These are phyloP conservation scores for Trisateles emortualis DNA, from an alignment of 2,888 invertebrate species.

Conservation along the genomic window DNA sequence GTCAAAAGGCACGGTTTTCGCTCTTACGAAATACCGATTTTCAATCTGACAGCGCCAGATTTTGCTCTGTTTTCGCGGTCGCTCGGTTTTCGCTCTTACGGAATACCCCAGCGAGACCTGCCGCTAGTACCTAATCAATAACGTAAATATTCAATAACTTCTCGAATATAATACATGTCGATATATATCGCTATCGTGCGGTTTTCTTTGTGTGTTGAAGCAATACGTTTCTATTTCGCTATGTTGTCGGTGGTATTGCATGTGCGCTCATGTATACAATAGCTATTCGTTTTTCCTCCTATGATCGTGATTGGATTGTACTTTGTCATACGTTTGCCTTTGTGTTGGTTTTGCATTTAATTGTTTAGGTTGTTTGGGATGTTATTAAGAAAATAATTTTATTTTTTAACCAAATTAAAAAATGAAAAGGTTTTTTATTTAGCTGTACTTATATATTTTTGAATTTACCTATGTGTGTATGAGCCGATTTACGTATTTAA, in stretches of 20 bases:
- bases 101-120: too few relatives aligned
- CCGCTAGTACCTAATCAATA: too few relatives aligned
- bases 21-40: too few relatives aligned
- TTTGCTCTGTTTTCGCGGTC: too few relatives aligned
- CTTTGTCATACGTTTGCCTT: neutral
- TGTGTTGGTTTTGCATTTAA: neutral
- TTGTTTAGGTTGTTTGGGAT: neutral
- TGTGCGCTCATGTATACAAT: slow-evolving; percentile 8
- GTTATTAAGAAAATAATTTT: neutral
- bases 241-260: slow-evolving; percentile 11
- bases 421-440: neutral
- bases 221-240: slow-evolving; percentile 6
- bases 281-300: neutral
- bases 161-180: neutral
- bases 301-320: neutral
- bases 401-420: neutral
- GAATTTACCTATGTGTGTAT: too few relatives aligned
- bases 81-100: too few relatives aligned
- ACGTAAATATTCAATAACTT: neutral
- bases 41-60: too few relatives aligned
- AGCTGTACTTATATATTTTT: too few relatives aligned
- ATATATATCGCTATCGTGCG: slow-evolving; percentile 3
- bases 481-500: too few relatives aligned
- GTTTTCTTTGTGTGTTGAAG: slow-evolving; percentile 17
- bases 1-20: too few relatives aligned